These are phyloP conservation scores for Anorthoa munda DNA, from an alignment of 2,888 invertebrate species.

Conservation along the genomic window DNA sequence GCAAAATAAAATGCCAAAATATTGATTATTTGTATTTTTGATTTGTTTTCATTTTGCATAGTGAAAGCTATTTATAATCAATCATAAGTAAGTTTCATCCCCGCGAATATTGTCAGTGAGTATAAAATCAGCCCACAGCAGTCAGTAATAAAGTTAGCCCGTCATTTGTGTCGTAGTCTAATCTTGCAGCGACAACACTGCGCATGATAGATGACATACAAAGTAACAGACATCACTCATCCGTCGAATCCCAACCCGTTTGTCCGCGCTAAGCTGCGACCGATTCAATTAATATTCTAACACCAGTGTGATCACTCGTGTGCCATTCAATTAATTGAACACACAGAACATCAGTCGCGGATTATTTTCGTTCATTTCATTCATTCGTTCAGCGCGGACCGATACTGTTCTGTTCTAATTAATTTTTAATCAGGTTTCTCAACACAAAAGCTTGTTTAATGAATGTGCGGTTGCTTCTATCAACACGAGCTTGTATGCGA, in stretches of 20 bases:
- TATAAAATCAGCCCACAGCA: too few species aligned
- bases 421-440: constrained; percentile 60
- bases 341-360: constrained; percentile 63
- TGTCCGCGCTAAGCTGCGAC: constrained; percentile 42
- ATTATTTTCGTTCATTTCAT: constrained; percentile 63
- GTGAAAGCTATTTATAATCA: not conserved
- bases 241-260: constrained; percentile 34
- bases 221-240: constrained; percentile 29
- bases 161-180: not conserved
- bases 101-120: too few species aligned
- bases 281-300: constrained; percentile 74
- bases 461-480: constrained; percentile 25
- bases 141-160: not conserved
- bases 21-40: too few species aligned
- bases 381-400: constrained; percentile 51
- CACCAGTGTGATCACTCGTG: constrained; percentile 60
- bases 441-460: constrained; percentile 53
- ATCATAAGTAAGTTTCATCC: not conserved
- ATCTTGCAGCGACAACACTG: not conserved
- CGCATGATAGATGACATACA: constrained; percentile 1
- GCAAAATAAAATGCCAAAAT: too few species aligned
- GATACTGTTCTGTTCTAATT: constrained; percentile 61
- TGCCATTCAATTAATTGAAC: constrained; percentile 71
- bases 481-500: constrained; percentile 12
- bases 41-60: not conserved